These are phyloP conservation scores for Pseudorasbora parva DNA, from an alignment of 2,113 vertebrate species.

Conservation along the genomic window DNA sequence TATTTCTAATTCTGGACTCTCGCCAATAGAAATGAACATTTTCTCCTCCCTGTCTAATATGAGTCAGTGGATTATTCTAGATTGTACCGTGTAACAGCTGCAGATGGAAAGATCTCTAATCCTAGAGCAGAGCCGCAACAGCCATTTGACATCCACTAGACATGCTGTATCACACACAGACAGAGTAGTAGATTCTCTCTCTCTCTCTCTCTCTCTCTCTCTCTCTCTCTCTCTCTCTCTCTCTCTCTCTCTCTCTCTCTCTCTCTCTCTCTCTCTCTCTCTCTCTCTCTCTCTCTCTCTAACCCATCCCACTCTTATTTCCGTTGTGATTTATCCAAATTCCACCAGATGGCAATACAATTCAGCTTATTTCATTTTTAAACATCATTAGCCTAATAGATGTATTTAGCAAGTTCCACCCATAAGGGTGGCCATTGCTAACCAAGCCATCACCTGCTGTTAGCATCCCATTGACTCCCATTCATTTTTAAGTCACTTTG, in stretches of 20 bases:
- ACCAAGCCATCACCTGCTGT: too few species aligned
- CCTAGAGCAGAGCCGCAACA: neutral
- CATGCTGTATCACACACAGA: neutral
- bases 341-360: constrained; percentile 28
- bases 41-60: neutral
- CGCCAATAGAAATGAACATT: neutral
- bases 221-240: neutral
- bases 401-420: too few species aligned
- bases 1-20: neutral
- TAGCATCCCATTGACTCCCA: too few species aligned
- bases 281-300: neutral
- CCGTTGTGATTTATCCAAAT: neutral
- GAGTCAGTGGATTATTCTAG: constrained; percentile 37
- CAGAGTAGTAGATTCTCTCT: neutral
- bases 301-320: neutral
- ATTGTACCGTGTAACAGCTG: constrained; percentile 7
- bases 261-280: neutral
- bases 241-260: neutral
- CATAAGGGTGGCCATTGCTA: too few species aligned
- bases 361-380: neutral
- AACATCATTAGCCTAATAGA: too few species aligned
- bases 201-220: neutral
- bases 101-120: constrained; percentile 20
- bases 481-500: too few species aligned
- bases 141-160: neutral